phyloP scores from a whole-genome alignment of 2,888 invertebrate genomes.

The Apamea crenata region DNA sequence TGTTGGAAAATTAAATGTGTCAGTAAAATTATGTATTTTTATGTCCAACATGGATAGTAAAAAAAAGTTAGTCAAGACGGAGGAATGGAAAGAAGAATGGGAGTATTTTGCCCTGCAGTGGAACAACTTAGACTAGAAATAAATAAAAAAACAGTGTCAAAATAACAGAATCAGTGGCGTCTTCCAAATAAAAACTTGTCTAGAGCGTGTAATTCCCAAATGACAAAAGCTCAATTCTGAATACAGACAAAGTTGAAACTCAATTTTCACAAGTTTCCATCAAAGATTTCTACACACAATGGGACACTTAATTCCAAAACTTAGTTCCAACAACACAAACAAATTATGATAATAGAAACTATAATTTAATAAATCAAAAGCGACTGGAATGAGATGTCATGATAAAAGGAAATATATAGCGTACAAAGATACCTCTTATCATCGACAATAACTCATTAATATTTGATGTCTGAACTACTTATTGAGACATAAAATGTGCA shows the following conservation, averaged over 20 bases:
- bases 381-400: constrained; percentile 33
- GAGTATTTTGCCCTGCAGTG: too few relatives aligned
- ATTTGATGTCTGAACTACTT: constrained; percentile 73
- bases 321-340: constrained; percentile 15
- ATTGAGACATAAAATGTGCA: constrained; percentile 60
- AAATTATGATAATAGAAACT: constrained; percentile 36
- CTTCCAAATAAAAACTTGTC: constrained; percentile 5
- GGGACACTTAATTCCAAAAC: neutral
- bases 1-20: neutral
- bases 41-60: neutral
- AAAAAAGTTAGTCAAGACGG: neutral
- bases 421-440: constrained; percentile 62
- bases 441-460: constrained; percentile 72
- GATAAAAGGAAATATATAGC: constrained; percentile 62
- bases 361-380: constrained; percentile 45
- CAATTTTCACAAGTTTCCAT: constrained; percentile 14
- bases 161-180: neutral
- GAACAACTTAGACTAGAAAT: too few relatives aligned
- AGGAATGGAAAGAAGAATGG: too few relatives aligned
- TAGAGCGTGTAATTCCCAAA: constrained; percentile 1
- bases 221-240: constrained; percentile 27
- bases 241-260: constrained; percentile 31
- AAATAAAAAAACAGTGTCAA: neutral
- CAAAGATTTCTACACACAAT: constrained; percentile 37
- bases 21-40: neutral